Percentiles rank a stretch among this genome's conserved stretches.
Evolutionary conservation across 2,797 vertebrate genomes (phyloP).

Genomic region (Coregonus ussuriensis): DNA sequence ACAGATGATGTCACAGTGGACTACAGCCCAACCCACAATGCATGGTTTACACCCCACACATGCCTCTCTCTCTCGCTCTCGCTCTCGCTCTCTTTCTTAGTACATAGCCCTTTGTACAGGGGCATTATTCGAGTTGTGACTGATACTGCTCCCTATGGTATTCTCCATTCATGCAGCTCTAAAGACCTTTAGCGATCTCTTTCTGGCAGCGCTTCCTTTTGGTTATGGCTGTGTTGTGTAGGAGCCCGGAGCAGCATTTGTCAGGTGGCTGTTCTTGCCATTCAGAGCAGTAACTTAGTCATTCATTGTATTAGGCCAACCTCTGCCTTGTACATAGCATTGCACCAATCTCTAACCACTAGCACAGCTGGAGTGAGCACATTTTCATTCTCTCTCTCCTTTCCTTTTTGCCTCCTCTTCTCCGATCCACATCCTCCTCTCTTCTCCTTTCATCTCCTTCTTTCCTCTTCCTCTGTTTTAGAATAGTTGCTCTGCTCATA

Average conservation of each 20-base stretch:
- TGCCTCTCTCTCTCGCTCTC: no score
- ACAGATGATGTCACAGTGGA: not conserved
- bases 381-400: not conserved
- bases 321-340: constrained; percentile 26
- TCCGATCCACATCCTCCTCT: not conserved
- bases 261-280: constrained; percentile 33
- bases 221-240: constrained; percentile 25
- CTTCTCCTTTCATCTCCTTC: no score
- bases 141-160: constrained; percentile 21
- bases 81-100: no score
- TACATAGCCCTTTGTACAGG: not conserved
- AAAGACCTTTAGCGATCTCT: constrained; percentile 21
- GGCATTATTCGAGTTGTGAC: constrained; percentile 15
- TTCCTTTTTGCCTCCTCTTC: no score
- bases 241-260: constrained; percentile 33
- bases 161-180: constrained; percentile 25
- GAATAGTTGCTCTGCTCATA: not conserved
- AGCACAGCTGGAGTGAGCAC: not conserved
- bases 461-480: constrained; percentile 11
- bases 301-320: constrained; percentile 18
- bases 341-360: constrained; percentile 28
- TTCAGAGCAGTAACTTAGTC: not conserved
- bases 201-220: constrained; percentile 19
- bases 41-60: not conserved
- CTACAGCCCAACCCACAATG: not conserved